These are phyloP conservation scores for Danio jaintianensis DNA, from an alignment of 2,797 vertebrate species.

Conservation along the genomic window DNA sequence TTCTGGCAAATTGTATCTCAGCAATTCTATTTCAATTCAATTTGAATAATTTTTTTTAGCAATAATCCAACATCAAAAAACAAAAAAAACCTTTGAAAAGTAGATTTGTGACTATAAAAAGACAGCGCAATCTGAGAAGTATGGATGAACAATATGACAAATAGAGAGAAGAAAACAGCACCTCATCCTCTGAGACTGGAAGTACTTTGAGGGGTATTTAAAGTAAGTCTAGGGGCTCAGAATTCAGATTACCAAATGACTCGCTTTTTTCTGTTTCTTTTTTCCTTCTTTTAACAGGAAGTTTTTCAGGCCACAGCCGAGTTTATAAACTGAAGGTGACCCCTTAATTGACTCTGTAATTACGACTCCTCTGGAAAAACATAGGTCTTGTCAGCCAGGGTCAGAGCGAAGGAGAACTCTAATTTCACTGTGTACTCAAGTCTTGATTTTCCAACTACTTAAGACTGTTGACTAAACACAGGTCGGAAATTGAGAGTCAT, in stretches of 20 bases:
- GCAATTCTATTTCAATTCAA: too few species aligned
- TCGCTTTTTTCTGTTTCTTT: slow-evolving; percentile 45
- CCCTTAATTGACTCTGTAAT: slow-evolving; percentile 79
- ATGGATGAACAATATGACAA: slow-evolving; percentile 5
- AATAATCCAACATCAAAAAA: too few species aligned
- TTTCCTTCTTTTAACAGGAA: slow-evolving; percentile 57
- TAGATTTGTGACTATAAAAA: background rate
- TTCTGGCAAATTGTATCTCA: too few species aligned
- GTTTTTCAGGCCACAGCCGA: slow-evolving; percentile 62
- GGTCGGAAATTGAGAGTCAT: slow-evolving; percentile 75
- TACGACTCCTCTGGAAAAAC: slow-evolving; percentile 72
- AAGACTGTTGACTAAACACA: slow-evolving; percentile 77
- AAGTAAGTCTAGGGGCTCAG: slow-evolving; percentile 68
- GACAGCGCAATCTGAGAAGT: background rate
- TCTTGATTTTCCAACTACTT: slow-evolving; percentile 68
- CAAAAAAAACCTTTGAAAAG: too few species aligned
- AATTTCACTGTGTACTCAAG: slow-evolving; percentile 74
- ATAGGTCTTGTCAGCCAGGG: slow-evolving; percentile 71
- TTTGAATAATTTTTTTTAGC: too few species aligned
- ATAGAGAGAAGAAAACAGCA: slow-evolving; percentile 52
- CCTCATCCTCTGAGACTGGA: slow-evolving; percentile 72
- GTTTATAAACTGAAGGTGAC: slow-evolving; percentile 78
- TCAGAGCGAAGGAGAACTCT: slow-evolving; percentile 78
- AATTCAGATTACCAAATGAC: slow-evolving; percentile 79
- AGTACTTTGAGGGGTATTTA: slow-evolving; percentile 73